Conservation (phyloP, 1,140 invertebrate species). For the Leptonema lineaticorne region DNA sequence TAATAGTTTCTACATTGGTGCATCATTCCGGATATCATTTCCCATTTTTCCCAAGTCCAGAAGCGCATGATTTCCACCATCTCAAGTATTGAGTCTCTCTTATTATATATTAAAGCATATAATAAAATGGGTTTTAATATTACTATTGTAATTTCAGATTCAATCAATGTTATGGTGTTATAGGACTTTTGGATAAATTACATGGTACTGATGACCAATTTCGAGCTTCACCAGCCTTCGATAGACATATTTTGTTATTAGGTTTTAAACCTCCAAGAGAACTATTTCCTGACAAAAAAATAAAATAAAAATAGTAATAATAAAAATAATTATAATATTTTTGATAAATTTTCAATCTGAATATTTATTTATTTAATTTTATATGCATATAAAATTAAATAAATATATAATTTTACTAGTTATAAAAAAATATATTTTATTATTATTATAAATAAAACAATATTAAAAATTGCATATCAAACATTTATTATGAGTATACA, state of each 20-base stretch:
- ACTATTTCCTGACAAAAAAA: constrained; percentile 66
- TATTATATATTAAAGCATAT: neutral
- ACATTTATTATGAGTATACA: too few relatives aligned
- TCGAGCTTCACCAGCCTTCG: constrained; percentile 69
- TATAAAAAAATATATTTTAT: too few relatives aligned
- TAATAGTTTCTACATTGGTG: constrained; percentile 78
- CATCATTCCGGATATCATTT: constrained; percentile 88
- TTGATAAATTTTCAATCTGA: too few relatives aligned
- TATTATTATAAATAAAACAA: too few relatives aligned
- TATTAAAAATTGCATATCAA: too few relatives aligned
- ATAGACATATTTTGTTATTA: constrained; percentile 79
- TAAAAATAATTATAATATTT: too few relatives aligned
- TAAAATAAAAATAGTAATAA: too few relatives aligned
- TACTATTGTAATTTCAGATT: constrained; percentile 59
- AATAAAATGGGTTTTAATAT: neutral
- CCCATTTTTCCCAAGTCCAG: constrained; percentile 86
- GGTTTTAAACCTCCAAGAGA: constrained; percentile 74
- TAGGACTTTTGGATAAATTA: constrained; percentile 80
- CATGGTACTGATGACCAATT: constrained; percentile 84
- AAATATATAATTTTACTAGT: too few relatives aligned
- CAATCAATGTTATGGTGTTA: constrained; percentile 82
- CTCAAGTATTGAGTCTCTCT: too few relatives aligned
- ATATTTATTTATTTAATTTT: too few relatives aligned
- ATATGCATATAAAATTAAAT: too few relatives aligned
- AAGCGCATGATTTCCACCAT: constrained; percentile 90